Base-by-base conservation (phyloP, 1,140 invertebrate species). In the Liolophura sinensis region DNA sequence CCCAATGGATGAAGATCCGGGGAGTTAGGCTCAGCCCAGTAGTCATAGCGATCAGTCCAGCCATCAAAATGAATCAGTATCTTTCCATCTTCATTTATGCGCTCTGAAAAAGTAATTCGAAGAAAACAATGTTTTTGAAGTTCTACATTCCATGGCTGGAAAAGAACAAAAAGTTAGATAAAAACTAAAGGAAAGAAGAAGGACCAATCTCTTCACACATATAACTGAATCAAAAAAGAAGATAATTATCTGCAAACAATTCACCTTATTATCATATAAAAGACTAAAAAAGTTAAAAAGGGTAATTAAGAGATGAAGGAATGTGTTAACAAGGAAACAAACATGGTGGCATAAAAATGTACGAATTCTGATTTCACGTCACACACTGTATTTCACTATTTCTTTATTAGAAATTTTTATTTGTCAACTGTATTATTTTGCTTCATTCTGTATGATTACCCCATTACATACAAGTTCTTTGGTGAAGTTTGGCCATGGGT, bases 41-140 rank as follows among this genome's bases (percentile, higher is more conserved):
- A 76, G 59, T 74, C 69, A 55, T 76, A 76, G 7, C 54, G 25
- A 0, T 31, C 27, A 22, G 68, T 71, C 74, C 74, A 76, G 22
- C 74, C 74, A 69, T 76, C 74, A 73, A 76, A 76, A 46, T 76
- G 74, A 22, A 76, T 74, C 24, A 74, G 51, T 0, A 72, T 46
- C 27, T 63, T 49, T 4, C 68, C 72, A 52, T 67, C 64, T n/a
- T 70, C 62, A 55, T 31, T 22, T 50, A 73, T 67, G n/a, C 70
- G 54, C 5, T 27, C 74, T 76, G 59, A 6, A 62, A 66, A 60
- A 46, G n/a, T 48, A 15, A 47, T 16, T 20, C 49, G 25, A n/a
- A 58, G 18, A 20, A 58, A 22, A 18, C 22, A n/a, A 31, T 31
- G 18, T 16, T 46, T 24, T 24, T 27, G 25, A 18, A 18, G 20